Evolutionary conservation across 2,888 invertebrate species (phyloP).

Genomic region (Mesochorus sp.): DNA sequence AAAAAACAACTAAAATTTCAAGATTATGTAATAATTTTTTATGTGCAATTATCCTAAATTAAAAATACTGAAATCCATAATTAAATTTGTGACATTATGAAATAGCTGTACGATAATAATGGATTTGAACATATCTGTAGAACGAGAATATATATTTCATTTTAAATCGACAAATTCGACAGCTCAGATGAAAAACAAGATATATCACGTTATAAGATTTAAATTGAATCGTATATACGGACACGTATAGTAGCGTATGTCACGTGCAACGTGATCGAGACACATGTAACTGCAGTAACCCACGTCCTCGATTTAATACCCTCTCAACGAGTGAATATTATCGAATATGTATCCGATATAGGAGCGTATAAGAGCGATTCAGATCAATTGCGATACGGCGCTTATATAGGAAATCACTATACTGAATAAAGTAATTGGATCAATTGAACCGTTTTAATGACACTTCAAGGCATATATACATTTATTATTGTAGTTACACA

Average conservation of each 20-base stretch:
- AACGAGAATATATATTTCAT: no score
- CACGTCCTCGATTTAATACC: neutral
- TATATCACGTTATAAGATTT: neutral
- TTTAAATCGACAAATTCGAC: neutral
- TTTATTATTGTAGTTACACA: neutral
- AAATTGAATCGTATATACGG: neutral
- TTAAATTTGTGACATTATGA: no score
- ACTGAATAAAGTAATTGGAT: conserved; percentile 26
- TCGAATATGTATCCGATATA: neutral
- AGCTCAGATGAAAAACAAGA: neutral
- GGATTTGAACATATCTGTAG: no score
- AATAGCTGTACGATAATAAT: no score
- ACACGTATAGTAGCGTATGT: neutral
- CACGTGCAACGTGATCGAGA: neutral
- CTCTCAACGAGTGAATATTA: neutral
- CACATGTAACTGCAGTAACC: neutral
- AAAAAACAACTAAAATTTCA: no score
- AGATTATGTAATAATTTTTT: no score
- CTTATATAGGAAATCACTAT: neutral
- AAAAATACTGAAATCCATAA: no score
- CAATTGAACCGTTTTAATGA: conserved; percentile 45
- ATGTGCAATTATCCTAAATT: no score
- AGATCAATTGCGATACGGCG: conserved; percentile 18
- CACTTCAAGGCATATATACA: neutral
- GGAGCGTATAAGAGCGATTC: neutral